Base-by-base conservation (phyloP, 1,140 invertebrate genomes). In the Pantala flavescens region DNA sequence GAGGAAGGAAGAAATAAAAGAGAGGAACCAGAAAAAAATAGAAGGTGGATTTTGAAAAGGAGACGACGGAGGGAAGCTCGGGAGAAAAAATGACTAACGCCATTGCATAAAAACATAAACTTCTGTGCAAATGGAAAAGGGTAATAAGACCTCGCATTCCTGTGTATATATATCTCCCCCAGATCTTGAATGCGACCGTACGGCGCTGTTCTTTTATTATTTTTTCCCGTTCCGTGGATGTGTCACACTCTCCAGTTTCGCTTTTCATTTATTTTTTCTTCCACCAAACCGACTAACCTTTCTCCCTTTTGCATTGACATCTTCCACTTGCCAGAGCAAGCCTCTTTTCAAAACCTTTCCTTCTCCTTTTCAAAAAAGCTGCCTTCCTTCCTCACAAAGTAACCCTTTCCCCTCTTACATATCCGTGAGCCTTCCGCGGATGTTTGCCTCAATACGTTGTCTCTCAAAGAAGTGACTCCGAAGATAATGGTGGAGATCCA, bases 91-190 rank as follows among this genome's bases (percentile, higher is more conserved):
- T 7, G 49, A 63, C 49, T 63, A 63, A 63, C 49, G 49, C 49
- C 49, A 12, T 19, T 63, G 49, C 49, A 63, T 63, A 19, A 63
- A 16, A 63, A 21, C 49, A 63, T 63, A 16, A 63, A 63, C 49
- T 63, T 63, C 49, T 63, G 49, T 21, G 49, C 49, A 63, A 63
- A 63, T 63, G 49, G 49, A 63, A 63, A 63, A 63, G 49, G 49
- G n/a, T 63, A 63, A 63, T 63, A 63, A 63, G 49, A 63, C 49
- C 49, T 63, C 49, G 49, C 49, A 7, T 12, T 63, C 12, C 49
- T 63, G 14, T 63, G 49, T 63, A 63, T 63, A 63, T 63, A 63
- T 63, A 63, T 63, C 49, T 63, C n/a, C 16, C 49, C 49, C n/a
- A 12, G 49, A 63, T 63, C 49, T 63, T 63, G 49, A 63, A 63